Conservation (phyloP, 1,140 invertebrate species). For the Aphaenogaster floridana region DNA sequence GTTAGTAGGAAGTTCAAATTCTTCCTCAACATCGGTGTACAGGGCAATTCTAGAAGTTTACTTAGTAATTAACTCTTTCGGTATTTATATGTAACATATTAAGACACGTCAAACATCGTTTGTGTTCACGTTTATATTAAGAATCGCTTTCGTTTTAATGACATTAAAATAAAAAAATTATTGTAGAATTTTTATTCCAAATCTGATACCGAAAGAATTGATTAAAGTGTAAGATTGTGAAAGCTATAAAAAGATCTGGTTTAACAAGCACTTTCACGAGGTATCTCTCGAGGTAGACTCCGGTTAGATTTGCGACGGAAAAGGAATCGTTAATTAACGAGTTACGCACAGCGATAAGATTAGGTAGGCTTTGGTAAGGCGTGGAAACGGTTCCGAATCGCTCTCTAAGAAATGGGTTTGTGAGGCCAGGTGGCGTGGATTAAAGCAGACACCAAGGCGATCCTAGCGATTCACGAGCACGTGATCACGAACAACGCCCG, state of each 20-base stretch:
- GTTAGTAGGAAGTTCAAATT: background rate
- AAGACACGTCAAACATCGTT: background rate
- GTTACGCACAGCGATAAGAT: slow-evolving; percentile 35
- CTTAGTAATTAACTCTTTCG: slow-evolving; percentile 22
- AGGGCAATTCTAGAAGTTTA: background rate
- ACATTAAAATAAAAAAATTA: background rate
- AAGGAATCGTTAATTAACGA: slow-evolving; percentile 23
- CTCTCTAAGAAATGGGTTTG: slow-evolving; percentile 75
- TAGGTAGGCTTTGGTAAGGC: slow-evolving; percentile 25
- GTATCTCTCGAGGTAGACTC: background rate
- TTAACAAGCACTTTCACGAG: background rate
- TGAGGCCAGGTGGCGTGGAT: slow-evolving; percentile 95
- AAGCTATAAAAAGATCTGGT: background rate
- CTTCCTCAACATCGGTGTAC: background rate
- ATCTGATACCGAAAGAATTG: slow-evolving; percentile 20
- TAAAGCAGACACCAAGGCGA: slow-evolving; percentile 96
- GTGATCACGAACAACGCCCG: slow-evolving; percentile 96
- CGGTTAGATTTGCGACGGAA: background rate
- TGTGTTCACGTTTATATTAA: background rate
- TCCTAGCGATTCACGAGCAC: slow-evolving; percentile 96
- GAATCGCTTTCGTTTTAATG: background rate
- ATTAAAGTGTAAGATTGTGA: background rate
- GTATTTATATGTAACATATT: background rate
- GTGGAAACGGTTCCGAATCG: background rate
- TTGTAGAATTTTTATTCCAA: background rate